A percentile compares a stretch with the other conserved stretches of the same genome.
These are phyloP conservation scores for Onychomys arenicola DNA, from an alignment of 2,797 vertebrate species.

Conservation along the genomic window DNA sequence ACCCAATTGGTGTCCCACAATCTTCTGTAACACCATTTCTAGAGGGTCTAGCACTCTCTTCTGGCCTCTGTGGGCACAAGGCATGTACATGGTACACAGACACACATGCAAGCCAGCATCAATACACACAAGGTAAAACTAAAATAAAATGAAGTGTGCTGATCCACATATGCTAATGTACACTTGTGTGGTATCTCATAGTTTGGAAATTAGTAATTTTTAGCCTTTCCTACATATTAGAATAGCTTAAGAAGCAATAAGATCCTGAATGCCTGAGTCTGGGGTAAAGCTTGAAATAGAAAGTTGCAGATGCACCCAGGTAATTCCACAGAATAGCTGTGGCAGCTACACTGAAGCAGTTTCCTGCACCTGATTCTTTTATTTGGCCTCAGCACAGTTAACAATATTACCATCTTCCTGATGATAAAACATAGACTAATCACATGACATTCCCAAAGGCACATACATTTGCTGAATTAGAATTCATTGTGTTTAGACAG, in stretches of 20 bases:
- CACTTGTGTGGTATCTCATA: not conserved
- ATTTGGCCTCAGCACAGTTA: not conserved
- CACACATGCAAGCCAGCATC: not conserved
- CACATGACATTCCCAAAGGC: not conserved
- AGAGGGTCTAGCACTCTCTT: not conserved
- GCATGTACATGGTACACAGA: not conserved
- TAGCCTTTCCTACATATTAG: not conserved
- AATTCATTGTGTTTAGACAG: not conserved
- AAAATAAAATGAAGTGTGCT: not conserved
- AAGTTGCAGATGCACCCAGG: not conserved
- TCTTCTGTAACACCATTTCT: not conserved
- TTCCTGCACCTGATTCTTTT: not conserved
- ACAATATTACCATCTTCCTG: not conserved
- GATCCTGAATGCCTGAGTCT: not conserved
- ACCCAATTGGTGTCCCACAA: not conserved
- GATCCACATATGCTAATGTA: not conserved
- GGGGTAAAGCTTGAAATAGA: not conserved
- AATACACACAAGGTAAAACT: not conserved
- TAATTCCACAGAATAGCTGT: not conserved
- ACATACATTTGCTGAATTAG: not conserved
- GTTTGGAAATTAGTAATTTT: not conserved
- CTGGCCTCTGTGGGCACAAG: not conserved
- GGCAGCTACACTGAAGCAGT: not conserved
- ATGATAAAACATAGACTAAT: not conserved
- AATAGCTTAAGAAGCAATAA: not conserved